phyloP scores from a whole-genome alignment of 2,113 vertebrate genomes.

The Tenebrosternarchus preto region DNA sequence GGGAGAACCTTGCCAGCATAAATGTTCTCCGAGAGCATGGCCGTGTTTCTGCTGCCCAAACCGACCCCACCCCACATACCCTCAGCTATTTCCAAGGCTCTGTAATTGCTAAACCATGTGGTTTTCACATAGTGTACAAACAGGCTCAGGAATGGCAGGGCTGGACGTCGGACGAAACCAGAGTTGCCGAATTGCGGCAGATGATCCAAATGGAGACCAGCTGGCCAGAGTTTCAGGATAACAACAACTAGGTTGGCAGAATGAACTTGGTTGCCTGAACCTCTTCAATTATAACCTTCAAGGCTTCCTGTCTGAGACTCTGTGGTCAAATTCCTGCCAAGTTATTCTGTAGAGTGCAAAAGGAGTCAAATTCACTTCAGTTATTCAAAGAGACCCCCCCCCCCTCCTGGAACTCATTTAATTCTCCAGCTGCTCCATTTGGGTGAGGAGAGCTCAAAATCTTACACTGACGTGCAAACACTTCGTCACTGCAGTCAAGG shows the following conservation, averaged over 20 bases:
- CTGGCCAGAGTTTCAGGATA: constrained; percentile 59
- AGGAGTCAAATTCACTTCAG: constrained; percentile 5
- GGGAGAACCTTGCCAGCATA: constrained; percentile 6
- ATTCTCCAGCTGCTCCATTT: too few relatives aligned
- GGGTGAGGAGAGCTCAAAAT: too few relatives aligned
- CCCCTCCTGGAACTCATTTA: background rate
- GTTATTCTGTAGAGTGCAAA: constrained; percentile 48
- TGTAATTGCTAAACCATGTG: constrained; percentile 67
- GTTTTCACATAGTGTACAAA: constrained; percentile 56
- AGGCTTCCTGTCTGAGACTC: constrained; percentile 60
- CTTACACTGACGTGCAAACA: too few relatives aligned
- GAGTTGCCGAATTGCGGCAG: constrained; percentile 45
- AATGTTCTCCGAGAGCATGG: constrained; percentile 40
- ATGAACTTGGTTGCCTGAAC: constrained; percentile 51
- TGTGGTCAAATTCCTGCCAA: constrained; percentile 55
- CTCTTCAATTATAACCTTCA: constrained; percentile 61
- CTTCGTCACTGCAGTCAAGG: too few relatives aligned
- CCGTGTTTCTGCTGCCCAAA: constrained; percentile 58
- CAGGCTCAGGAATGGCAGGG: constrained; percentile 50
- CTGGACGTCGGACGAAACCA: constrained; percentile 57
- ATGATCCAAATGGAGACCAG: constrained; percentile 33
- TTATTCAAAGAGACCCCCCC: constrained; percentile 11
- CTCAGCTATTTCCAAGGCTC: constrained; percentile 63
- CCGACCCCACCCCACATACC: constrained; percentile 60
- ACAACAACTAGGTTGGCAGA: constrained; percentile 26